Conservation (phyloP, 2,888 invertebrate species). For the Deilephila porcellus region DNA sequence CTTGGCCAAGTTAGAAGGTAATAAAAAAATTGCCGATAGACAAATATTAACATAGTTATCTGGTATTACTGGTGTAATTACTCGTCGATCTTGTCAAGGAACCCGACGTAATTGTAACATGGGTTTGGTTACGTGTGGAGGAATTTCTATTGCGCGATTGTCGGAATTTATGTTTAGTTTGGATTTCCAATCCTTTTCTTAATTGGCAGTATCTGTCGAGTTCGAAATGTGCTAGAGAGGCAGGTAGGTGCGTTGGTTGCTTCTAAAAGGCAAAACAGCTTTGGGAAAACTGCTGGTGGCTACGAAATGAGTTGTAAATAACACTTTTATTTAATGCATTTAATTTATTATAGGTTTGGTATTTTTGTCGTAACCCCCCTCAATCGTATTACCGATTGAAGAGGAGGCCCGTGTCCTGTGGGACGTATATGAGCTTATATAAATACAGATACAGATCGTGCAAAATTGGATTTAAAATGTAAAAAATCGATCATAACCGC, state of each 20-base stretch:
- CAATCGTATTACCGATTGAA: too few relatives aligned
- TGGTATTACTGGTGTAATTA: conserved; percentile 12
- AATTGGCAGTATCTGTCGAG: conserved; percentile 23
- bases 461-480: too few relatives aligned
- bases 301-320: background rate
- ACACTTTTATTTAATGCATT: background rate
- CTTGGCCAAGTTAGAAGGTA: conserved; percentile 15
- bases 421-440: too few relatives aligned
- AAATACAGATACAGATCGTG: too few relatives aligned
- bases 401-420: background rate
- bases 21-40: conserved; percentile 15
- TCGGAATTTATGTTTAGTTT: conserved; percentile 19
- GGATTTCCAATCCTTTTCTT: conserved; percentile 23
- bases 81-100: conserved; percentile 6
- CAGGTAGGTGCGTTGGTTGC: background rate
- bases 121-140: conserved; percentile 13
- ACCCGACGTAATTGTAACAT: conserved; percentile 3
- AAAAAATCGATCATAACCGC: too few relatives aligned
- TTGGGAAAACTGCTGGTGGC: background rate
- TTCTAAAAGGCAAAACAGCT: background rate
- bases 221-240: conserved; percentile 30
- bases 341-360: background rate
- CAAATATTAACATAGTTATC: conserved; percentile 23
- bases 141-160: conserved; percentile 21
- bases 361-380: too few relatives aligned